Conservation (phyloP, 2,113 vertebrate species). For the Eudyptes chrysolophus region DNA sequence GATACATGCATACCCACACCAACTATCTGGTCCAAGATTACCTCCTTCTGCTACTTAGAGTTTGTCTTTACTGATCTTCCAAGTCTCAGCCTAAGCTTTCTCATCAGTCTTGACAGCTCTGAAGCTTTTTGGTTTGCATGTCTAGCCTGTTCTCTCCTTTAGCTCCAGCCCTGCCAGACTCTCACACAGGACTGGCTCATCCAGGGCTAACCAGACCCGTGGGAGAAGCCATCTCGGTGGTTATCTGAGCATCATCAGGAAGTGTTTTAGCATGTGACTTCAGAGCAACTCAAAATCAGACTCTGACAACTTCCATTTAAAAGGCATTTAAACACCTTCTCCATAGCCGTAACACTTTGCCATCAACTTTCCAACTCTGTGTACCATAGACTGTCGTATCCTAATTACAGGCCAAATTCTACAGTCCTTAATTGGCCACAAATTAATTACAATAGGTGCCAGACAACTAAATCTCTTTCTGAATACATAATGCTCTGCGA, state of each 20-base stretch:
- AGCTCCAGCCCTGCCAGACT: neutral
- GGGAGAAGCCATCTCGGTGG: neutral
- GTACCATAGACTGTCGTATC: neutral
- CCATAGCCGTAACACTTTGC: accelerated
- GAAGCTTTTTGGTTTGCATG: neutral
- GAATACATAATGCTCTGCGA: neutral
- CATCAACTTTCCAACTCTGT: neutral
- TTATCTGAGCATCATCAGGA: neutral
- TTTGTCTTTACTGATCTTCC: neutral
- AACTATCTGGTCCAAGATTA: neutral
- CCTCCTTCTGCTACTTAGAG: neutral
- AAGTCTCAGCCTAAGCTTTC: neutral
- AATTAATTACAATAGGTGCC: neutral
- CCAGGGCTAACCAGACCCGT: neutral
- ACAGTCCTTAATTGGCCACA: neutral
- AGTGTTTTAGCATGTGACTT: neutral
- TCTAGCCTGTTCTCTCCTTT: neutral
- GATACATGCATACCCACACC: accelerated
- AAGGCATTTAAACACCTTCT: neutral
- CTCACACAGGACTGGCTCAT: neutral
- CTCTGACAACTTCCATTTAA: neutral
- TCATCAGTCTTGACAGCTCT: neutral
- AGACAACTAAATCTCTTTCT: neutral
- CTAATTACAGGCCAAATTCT: neutral
- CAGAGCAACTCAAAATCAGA: neutral